Base-by-base conservation (phyloP, 2,797 vertebrate genomes). In the Rhinophrynus dorsalis region DNA sequence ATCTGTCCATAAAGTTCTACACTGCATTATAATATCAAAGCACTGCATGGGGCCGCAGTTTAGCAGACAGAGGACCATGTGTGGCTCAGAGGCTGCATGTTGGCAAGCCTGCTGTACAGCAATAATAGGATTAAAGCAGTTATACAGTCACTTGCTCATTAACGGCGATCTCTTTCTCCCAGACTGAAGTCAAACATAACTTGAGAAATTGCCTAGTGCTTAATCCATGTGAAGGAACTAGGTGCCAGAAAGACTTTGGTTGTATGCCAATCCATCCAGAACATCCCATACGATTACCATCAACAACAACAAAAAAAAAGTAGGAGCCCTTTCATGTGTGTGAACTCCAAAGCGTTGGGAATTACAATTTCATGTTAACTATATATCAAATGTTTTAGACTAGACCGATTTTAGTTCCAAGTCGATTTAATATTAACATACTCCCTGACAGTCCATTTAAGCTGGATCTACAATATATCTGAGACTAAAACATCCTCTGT, bases 311-410 rank as follows among this genome's bases (percentile, higher is more conserved):
- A 44, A 20, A 2, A 20, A 18, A 5, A 1, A 52, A 15, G 20
- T 17, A 13, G 9, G 13, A 27, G 3, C 50, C 26, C 18, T 30
- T 15, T 32, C 6, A 24, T 23, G 15, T 55, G 6, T 33, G 29
- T 9, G 17, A n/a, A 33, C 33, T 37, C 18, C n/a, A 57, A 17
- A 21, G 17, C 20, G 17, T 8, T 15, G 32, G 33, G 30, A 38
- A 57, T 6, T 13, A 2, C 54, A 45, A n/a, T 38, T 20, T 6
- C 15, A 8, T 55, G 29, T 55, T 55, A 57, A 38, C 38, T 38
- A 57, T 37, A 57, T 11, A 37, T 57, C 11, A 57, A 24, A 57
- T 57, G 15, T 38, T 37, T 57, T n/a, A n/a, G 54, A 15, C 30
- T 33, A 15, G 37, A 44, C n/a, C n/a, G 29, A 40, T n/a, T 44